Evolutionary conservation across 2,888 invertebrate species (phyloP).

Genomic region (Melinaea menophilus): DNA sequence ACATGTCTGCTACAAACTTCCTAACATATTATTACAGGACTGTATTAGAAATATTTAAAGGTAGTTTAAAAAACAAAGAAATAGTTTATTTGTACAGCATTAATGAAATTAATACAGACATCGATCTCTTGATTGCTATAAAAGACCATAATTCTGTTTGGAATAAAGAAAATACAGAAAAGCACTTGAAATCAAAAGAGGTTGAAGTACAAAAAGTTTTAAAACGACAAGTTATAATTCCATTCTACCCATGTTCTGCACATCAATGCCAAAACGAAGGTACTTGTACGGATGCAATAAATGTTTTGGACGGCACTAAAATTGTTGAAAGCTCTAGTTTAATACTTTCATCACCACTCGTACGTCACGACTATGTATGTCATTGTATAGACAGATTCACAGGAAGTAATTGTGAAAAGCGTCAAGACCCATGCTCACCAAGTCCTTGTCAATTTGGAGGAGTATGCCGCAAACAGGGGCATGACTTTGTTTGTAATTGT

Average conservation of each 20-base stretch:
- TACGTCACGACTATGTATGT: slow-evolving; percentile 87
- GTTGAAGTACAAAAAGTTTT: slow-evolving; percentile 80
- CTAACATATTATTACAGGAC: slow-evolving; percentile 86
- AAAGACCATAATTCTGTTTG: slow-evolving; percentile 79
- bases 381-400: slow-evolving; percentile 91
- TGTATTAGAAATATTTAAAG: slow-evolving; percentile 83
- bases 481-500: slow-evolving; percentile 91
- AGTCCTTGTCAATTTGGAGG: slow-evolving; percentile 93
- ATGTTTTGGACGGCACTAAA: slow-evolving; percentile 82
- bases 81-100: slow-evolving; percentile 85
- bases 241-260: slow-evolving; percentile 86
- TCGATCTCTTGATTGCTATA: slow-evolving; percentile 86
- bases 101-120: slow-evolving; percentile 80
- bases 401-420: slow-evolving; percentile 88
- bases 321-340: slow-evolving; percentile 89
- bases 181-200: slow-evolving; percentile 81
- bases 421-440: slow-evolving; percentile 93
- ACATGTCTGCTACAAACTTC: slow-evolving; percentile 85
- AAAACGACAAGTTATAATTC: slow-evolving; percentile 80
- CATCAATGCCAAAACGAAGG: slow-evolving; percentile 88
- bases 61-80: slow-evolving; percentile 81
- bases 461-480: slow-evolving; percentile 89
- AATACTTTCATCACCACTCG: slow-evolving; percentile 89
- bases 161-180: slow-evolving; percentile 80
- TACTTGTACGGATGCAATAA: slow-evolving; percentile 83